phyloP scores from a whole-genome alignment of 2,797 vertebrate species.

The Eupleurogrammus muticus region DNA sequence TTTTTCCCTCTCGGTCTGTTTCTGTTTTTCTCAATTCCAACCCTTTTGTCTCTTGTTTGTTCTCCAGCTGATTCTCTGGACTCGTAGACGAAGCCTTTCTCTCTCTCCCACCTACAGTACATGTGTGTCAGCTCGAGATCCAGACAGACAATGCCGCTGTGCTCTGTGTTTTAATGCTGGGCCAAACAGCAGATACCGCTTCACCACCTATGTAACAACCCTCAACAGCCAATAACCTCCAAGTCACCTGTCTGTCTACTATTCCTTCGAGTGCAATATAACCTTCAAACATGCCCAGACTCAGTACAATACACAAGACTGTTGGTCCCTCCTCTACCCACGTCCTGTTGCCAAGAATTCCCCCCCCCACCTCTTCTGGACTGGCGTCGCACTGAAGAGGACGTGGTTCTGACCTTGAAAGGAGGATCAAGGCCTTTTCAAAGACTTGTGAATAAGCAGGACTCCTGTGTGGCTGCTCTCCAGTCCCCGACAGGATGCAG shows the following conservation, averaged over 20 bases:
- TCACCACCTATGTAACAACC: constrained; percentile 55
- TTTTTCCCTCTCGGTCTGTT: not conserved
- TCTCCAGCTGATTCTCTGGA: constrained; percentile 79
- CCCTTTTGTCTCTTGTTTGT: constrained; percentile 14
- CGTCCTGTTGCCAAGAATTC: constrained; percentile 77
- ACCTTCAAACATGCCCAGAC: constrained; percentile 40
- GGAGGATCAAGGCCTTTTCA: constrained; percentile 52
- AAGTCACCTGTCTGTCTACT: constrained; percentile 56
- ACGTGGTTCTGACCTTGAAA: constrained; percentile 54
- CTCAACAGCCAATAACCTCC: constrained; percentile 55
- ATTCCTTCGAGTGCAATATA: constrained; percentile 71
- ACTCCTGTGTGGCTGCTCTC: constrained; percentile 36
- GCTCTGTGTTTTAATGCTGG: constrained; percentile 46
- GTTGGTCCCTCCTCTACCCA: constrained; percentile 40
- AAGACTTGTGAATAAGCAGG: constrained; percentile 41
- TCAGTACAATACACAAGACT: constrained; percentile 66
- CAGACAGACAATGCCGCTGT: constrained; percentile 52
- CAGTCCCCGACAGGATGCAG: constrained; percentile 39
- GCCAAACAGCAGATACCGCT: constrained; percentile 61
- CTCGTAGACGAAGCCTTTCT: constrained; percentile 70
- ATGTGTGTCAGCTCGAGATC: constrained; percentile 54
- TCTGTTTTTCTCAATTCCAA: not conserved
- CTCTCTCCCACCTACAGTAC: constrained; percentile 20
- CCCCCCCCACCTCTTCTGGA: constrained; percentile 41
- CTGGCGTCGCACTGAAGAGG: constrained; percentile 57